Evolutionary conservation across 2,797 vertebrate species (phyloP).

Genomic region (Hoplostethus mediterraneus): DNA sequence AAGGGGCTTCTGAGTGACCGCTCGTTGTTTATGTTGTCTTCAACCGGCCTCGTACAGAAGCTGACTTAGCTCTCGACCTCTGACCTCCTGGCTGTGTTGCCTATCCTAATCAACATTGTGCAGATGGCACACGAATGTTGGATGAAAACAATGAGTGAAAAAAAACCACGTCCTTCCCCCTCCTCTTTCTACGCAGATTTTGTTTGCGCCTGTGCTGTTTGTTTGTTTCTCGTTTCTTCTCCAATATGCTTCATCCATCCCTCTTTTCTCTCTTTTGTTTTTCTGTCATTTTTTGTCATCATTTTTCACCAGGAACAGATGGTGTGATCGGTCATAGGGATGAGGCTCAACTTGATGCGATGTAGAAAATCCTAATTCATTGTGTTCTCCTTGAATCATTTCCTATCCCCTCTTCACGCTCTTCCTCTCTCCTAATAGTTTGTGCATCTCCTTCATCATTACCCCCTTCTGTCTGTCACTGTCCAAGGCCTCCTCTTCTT

Average conservation of each 20-base stretch:
- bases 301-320: conserved; percentile 31
- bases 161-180: neutral
- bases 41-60: too few species aligned
- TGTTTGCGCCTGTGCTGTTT: neutral
- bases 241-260: conserved; percentile 4
- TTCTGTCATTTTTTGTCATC: neutral
- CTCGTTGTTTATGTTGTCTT: too few species aligned
- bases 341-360: conserved; percentile 24
- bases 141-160: too few species aligned
- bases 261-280: conserved; percentile 2
- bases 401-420: neutral
- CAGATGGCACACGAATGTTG: too few species aligned
- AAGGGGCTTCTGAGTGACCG: too few species aligned
- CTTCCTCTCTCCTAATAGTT: neutral
- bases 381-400: neutral
- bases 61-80: too few species aligned
- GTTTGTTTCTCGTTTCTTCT: conserved; percentile 6
- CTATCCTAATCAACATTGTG: too few species aligned
- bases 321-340: conserved; percentile 39
- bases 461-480: neutral
- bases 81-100: too few species aligned
- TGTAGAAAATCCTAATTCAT: conserved; percentile 21
- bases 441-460: neutral
- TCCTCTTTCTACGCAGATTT: neutral
- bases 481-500: neutral